Conservation (phyloP, 2,113 vertebrate genomes). For the Bubo scandiacus region DNA sequence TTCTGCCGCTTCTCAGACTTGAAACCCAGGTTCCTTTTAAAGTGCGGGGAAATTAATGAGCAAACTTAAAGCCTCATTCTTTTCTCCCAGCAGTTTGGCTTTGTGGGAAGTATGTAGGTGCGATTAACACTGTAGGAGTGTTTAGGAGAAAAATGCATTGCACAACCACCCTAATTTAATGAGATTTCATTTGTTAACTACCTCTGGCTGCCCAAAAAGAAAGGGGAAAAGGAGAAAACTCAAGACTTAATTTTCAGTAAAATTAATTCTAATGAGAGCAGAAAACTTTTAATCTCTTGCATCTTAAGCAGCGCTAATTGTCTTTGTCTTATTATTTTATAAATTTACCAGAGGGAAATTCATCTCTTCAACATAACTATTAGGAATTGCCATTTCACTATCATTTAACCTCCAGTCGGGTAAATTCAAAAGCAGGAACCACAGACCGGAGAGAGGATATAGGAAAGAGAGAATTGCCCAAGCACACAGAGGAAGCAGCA, state of each 20-base stretch:
- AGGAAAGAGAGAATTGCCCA: not conserved
- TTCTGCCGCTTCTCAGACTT: not conserved
- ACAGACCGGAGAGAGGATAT: accelerated
- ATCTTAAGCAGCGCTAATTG: not conserved
- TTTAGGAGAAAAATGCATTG: not conserved
- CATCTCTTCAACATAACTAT: not conserved
- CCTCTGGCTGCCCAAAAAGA: not conserved
- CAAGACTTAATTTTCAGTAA: not conserved
- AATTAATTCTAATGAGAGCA: not conserved
- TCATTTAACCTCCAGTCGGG: not conserved
- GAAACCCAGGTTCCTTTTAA: not conserved
- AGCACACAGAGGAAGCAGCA: not conserved
- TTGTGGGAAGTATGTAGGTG: not conserved
- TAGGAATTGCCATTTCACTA: not conserved
- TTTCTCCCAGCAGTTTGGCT: not conserved
- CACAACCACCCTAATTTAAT: not conserved
- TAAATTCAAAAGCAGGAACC: not conserved
- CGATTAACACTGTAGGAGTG: not conserved
- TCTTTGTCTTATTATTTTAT: not conserved
- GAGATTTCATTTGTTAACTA: not conserved
- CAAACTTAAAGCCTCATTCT: not conserved
- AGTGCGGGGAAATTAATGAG: not conserved
- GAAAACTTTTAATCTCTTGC: not conserved
- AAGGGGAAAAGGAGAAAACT: not conserved
- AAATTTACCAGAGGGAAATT: not conserved